These are phyloP conservation scores for Osmerus mordax DNA, from an alignment of 2,113 vertebrate species.

Conservation along the genomic window DNA sequence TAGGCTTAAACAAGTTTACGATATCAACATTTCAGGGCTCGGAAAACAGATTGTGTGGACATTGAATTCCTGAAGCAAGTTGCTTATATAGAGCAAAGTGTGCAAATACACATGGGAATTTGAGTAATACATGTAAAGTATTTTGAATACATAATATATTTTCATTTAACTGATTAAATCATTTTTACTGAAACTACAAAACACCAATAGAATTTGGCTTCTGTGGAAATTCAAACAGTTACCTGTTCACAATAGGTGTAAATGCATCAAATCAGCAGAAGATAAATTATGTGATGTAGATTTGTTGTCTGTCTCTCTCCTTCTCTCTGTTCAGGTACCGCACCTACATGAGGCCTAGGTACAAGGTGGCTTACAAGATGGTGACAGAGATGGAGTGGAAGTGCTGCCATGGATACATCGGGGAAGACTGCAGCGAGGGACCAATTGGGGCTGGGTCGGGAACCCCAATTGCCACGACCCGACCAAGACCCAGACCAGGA, in stretches of 20 bases:
- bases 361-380: conserved; percentile 88
- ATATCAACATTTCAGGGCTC: too few relatives aligned
- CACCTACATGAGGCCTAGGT: conserved; percentile 85
- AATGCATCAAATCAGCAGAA: too few relatives aligned
- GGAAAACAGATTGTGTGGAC: too few relatives aligned
- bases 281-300: background rate
- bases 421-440: conserved; percentile 79
- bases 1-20: background rate
- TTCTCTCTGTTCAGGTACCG: conserved; percentile 77
- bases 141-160: too few relatives aligned
- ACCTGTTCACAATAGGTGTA: too few relatives aligned
- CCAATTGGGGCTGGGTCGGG: conserved; percentile 49
- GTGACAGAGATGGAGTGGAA: conserved; percentile 92
- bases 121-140: too few relatives aligned
- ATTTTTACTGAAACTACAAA: background rate
- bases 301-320: background rate
- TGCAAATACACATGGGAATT: background rate
- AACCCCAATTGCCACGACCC: conserved; percentile 65
- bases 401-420: conserved; percentile 89
- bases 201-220: background rate
- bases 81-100: background rate
- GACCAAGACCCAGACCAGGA: conserved; percentile 69
- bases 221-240: background rate
- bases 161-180: background rate
- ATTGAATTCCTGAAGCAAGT: too few relatives aligned